Conservation (phyloP, 1,140 invertebrate species). For the Hyphantria cunea region DNA sequence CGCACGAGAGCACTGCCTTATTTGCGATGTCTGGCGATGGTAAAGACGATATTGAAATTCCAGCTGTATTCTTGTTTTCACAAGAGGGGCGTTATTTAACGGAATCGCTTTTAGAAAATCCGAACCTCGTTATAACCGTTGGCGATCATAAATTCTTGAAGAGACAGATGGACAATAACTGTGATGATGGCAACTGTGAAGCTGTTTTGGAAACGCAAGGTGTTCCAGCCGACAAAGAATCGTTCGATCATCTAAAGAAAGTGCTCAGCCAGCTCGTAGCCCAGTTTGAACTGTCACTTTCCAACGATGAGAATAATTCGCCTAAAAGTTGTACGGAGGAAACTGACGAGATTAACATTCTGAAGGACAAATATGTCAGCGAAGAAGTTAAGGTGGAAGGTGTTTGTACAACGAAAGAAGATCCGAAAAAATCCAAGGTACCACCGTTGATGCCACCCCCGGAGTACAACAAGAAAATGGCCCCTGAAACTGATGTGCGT, state of each 20-base stretch:
- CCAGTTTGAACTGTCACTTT: conserved; percentile 66
- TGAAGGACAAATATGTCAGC: conserved; percentile 6
- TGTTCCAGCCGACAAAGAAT: conserved; percentile 48
- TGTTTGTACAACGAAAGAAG: conserved; percentile 6
- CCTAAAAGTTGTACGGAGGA: conserved; percentile 36
- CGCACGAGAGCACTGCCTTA: conserved; percentile 88
- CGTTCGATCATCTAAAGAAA: conserved; percentile 66
- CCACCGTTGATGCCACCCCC: too few relatives aligned
- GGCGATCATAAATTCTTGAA: conserved; percentile 73
- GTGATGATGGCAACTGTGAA: conserved; percentile 53
- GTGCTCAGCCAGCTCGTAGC: conserved; percentile 63
- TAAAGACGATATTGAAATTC: conserved; percentile 93
- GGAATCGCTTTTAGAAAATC: conserved; percentile 80
- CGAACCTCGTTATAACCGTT: conserved; percentile 80
- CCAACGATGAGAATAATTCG: conserved; percentile 41
- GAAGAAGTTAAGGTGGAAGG: conserved; percentile 5
- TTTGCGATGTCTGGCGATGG: conserved; percentile 99
- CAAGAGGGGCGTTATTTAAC: conserved; percentile 87
- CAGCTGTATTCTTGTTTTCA: conserved; percentile 95
- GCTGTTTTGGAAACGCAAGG: conserved; percentile 33
- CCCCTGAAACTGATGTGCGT: not conserved
- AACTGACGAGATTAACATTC: not conserved
- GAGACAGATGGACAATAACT: conserved; percentile 43
- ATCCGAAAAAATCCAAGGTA: not conserved
- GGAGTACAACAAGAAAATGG: not conserved